These are phyloP conservation scores for Drymodes brunneopygia DNA, from an alignment of 2,113 vertebrate species.

Conservation along the genomic window DNA sequence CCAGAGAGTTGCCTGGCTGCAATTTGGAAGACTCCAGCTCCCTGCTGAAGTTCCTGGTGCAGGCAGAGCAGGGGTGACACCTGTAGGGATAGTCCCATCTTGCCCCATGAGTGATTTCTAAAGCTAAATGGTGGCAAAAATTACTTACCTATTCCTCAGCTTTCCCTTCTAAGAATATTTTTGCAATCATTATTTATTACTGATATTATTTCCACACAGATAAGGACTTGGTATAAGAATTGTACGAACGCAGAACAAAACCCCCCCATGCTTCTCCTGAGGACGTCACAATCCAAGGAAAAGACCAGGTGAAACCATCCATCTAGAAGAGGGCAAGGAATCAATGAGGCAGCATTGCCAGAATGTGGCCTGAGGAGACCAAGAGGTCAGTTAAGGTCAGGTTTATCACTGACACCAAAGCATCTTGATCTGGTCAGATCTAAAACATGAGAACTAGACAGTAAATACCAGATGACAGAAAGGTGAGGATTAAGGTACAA, in stretches of 20 bases:
- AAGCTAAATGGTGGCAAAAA: background rate
- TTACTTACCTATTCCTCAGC: background rate
- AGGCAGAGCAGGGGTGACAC: background rate
- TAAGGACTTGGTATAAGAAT: background rate
- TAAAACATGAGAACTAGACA: background rate
- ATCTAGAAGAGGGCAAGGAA: background rate
- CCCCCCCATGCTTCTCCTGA: background rate
- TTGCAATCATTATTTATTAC: background rate
- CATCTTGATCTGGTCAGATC: background rate
- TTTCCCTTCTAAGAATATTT: background rate
- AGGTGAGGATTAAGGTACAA: background rate
- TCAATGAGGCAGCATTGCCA: fast-evolving
- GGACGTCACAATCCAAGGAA: background rate
- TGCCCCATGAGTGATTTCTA: background rate
- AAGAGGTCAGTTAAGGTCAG: background rate
- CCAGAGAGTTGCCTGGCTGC: background rate
- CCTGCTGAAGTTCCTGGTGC: fast-evolving
- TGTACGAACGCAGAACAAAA: background rate
- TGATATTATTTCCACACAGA: background rate
- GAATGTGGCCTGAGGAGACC: background rate
- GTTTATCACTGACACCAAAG: background rate
- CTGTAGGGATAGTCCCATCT: background rate
- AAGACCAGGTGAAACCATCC: background rate
- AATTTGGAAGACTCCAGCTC: background rate
- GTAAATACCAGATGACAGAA: background rate